Evolutionary conservation across 2,888 invertebrate genomes (phyloP).

Genomic region (Furcula furcula): DNA sequence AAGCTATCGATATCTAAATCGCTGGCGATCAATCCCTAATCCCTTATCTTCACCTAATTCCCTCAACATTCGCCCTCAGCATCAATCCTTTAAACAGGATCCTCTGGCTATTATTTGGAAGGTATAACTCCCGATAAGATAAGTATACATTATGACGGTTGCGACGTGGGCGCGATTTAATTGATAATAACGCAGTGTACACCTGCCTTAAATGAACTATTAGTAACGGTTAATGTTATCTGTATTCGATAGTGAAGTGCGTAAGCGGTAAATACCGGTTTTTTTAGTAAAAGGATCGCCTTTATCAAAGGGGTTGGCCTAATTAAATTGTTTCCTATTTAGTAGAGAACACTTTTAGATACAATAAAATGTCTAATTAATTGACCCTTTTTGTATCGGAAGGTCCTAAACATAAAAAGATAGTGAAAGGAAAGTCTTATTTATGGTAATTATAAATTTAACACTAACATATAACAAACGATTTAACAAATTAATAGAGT

Average conservation of each 20-base stretch:
- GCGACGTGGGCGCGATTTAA: conserved; percentile 41
- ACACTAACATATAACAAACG: too few species aligned
- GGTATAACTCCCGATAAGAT: conserved; percentile 59
- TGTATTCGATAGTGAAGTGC: conserved; percentile 22
- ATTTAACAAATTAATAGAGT: too few species aligned
- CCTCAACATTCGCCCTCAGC: conserved; percentile 42
- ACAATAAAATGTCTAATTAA: background rate
- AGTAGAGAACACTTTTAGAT: background rate
- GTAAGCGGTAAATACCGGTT: conserved; percentile 10
- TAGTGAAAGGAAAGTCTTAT: too few species aligned
- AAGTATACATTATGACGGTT: conserved; percentile 37
- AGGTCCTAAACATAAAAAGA: too few species aligned
- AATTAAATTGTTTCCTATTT: conserved; percentile 11
- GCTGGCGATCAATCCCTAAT: conserved; percentile 46
- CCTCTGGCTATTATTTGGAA: conserved; percentile 47
- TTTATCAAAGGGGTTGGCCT: conserved; percentile 4
- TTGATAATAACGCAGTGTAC: conserved; percentile 31
- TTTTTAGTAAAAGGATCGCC: conserved; percentile 17
- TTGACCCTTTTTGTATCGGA: background rate
- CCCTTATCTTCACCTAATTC: conserved; percentile 42
- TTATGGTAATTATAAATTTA: too few species aligned
- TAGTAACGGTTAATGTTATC: conserved; percentile 39
- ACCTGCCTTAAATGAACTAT: conserved; percentile 40
- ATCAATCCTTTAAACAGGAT: conserved; percentile 47
- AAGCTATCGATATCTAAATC: conserved; percentile 38